Conservation (phyloP, 2,113 vertebrate species). For the Rostratula benghalensis region DNA sequence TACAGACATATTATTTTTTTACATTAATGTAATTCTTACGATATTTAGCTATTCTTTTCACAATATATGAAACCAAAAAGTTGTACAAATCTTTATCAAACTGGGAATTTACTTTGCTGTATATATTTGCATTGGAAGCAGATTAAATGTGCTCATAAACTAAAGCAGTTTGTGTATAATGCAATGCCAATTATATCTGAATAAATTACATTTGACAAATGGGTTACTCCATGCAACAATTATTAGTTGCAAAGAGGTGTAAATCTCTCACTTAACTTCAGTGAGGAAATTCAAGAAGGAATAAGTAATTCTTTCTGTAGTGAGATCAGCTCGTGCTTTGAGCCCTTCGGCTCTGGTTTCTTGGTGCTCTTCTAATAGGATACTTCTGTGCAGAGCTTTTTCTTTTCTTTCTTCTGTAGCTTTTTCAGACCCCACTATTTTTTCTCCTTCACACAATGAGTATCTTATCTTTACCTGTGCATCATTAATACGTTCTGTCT, state of each 20-base stretch:
- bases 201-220: background rate
- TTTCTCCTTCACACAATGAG: background rate
- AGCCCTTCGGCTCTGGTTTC: background rate
- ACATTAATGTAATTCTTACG: background rate
- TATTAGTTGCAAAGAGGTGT: background rate
- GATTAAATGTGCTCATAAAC: background rate
- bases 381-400: background rate
- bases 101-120: background rate
- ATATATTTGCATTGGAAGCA: background rate
- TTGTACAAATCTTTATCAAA: background rate
- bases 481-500: background rate
- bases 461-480: background rate
- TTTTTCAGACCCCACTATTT: background rate
- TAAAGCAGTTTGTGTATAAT: background rate
- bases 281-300: background rate
- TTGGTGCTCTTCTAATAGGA: background rate
- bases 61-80: background rate
- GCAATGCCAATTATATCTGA: background rate
- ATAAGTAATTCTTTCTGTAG: background rate
- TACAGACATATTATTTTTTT: background rate
- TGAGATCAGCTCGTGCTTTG: background rate
- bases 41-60: background rate
- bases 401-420: background rate
- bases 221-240: background rate
- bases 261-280: background rate